Evolutionary conservation across 2,888 invertebrate species (phyloP).

Genomic region (Cheilosia impressa): DNA sequence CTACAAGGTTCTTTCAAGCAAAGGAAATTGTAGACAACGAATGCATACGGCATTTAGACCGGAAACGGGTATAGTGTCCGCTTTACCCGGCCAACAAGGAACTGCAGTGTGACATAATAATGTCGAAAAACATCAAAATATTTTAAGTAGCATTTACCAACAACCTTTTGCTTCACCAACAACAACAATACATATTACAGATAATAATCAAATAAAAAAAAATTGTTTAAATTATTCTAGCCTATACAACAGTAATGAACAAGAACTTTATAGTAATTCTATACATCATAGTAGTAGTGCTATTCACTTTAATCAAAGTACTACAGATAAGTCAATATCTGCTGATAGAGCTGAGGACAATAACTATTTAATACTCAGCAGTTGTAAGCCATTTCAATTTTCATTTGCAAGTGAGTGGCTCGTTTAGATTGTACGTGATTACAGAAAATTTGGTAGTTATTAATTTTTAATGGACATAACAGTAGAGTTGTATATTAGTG

Average conservation of each 20-base stretch:
- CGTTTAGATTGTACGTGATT: conserved; percentile 77
- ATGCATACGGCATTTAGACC: conserved; percentile 80
- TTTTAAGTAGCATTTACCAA: conserved; percentile 48
- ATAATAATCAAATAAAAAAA: conserved; percentile 66
- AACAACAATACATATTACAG: conserved; percentile 55
- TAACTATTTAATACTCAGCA: conserved; percentile 82
- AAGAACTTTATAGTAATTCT: conserved; percentile 52
- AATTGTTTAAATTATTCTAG: conserved; percentile 52
- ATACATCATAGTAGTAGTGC: conserved; percentile 50
- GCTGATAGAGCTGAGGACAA: conserved; percentile 81
- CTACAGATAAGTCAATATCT: conserved; percentile 54
- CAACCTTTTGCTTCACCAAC: conserved; percentile 68
- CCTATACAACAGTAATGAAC: conserved; percentile 51
- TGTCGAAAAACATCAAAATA: conserved; percentile 67
- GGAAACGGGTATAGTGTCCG: conserved; percentile 80
- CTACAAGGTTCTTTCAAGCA: conserved; percentile 89
- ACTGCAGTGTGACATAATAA: conserved; percentile 83
- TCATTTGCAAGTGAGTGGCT: conserved; percentile 83
- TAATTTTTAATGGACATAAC: neutral
- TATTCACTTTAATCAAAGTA: conserved; percentile 64
- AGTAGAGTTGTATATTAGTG: conserved; percentile 3
- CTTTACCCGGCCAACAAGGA: conserved; percentile 82
- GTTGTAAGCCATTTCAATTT: conserved; percentile 82
- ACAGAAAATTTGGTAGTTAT: neutral
- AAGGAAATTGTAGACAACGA: conserved; percentile 84